These are phyloP conservation scores for Orientallactaga bullata DNA, from an alignment of 2,113 vertebrate species.

Conservation along the genomic window DNA sequence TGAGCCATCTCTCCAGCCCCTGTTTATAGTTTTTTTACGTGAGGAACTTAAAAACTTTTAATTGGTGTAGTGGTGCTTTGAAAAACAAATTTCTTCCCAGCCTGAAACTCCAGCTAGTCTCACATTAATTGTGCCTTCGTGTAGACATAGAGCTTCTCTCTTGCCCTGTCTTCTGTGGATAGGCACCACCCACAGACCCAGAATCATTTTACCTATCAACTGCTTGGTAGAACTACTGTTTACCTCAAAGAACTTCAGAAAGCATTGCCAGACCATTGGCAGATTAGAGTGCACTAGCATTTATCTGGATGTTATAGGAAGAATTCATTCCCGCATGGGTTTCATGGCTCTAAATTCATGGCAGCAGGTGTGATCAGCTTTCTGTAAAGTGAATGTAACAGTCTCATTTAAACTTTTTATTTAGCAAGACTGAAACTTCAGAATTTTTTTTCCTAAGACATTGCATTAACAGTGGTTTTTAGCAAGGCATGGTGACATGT, in stretches of 20 bases:
- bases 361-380: not conserved
- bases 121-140: not conserved
- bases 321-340: not conserved
- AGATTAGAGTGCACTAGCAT: not conserved
- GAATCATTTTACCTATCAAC: not conserved
- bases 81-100: not conserved
- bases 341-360: not conserved
- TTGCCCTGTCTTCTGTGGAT: not conserved
- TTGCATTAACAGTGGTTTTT: not conserved
- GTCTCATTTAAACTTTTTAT: not conserved
- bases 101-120: not conserved
- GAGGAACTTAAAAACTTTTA: not conserved
- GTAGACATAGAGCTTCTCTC: not conserved
- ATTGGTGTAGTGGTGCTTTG: not conserved
- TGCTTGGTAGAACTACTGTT: not conserved
- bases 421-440: not conserved
- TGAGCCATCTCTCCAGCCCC: too few relatives aligned
- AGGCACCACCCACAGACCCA: not conserved
- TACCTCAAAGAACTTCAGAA: not conserved
- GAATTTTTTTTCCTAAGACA: conserved; percentile 40
- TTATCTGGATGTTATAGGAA: not conserved
- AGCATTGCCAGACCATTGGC: not conserved
- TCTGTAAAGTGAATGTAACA: not conserved
- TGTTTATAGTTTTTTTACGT: not conserved
- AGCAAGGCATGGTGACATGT: not conserved